A percentile compares a stretch with the other conserved stretches of the same genome.
Conservation (phyloP, 2,113 vertebrate species). For the Lucifuga dentata region DNA sequence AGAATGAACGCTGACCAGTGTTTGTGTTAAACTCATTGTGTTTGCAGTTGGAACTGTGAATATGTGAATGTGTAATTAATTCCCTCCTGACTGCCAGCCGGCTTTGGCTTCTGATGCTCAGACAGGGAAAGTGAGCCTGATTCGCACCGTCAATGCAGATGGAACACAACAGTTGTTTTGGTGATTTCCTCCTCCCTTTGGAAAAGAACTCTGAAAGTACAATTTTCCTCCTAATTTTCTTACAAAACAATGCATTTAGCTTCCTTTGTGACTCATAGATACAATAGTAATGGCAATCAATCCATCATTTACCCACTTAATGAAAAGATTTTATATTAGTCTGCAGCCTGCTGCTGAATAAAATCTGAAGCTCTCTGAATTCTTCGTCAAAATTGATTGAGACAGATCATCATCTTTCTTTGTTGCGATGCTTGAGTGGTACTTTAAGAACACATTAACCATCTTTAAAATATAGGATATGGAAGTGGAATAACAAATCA, state of each 20-base stretch:
- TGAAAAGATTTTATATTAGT: too few species aligned
- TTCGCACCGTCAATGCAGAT: slow-evolving; percentile 26
- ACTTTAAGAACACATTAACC: not conserved
- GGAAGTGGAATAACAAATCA: not conserved
- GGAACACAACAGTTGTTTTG: slow-evolving; percentile 25
- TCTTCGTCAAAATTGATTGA: too few species aligned
- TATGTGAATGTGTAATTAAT: slow-evolving; percentile 68
- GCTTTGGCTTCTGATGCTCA: slow-evolving; percentile 20
- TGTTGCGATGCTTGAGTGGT: not conserved
- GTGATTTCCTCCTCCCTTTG: slow-evolving; percentile 21
- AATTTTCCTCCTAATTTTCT: too few species aligned
- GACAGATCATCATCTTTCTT: not conserved
- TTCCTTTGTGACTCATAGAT: too few species aligned
- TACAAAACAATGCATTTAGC: too few species aligned
- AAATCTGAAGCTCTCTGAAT: too few species aligned
- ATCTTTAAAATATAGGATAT: slow-evolving; percentile 7
- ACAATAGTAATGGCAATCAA: too few species aligned
- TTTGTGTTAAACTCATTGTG: slow-evolving; percentile 65
- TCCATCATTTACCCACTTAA: too few species aligned
- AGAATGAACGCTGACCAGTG: slow-evolving; percentile 70
- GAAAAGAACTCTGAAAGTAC: not conserved
- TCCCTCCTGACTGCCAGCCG: slow-evolving; percentile 59
- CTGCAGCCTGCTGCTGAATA: too few species aligned
- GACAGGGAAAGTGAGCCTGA: slow-evolving; percentile 26
- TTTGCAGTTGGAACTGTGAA: slow-evolving; percentile 68